Conservation (phyloP, 2,797 vertebrate genomes). For the Petrocephalus sullivani region DNA sequence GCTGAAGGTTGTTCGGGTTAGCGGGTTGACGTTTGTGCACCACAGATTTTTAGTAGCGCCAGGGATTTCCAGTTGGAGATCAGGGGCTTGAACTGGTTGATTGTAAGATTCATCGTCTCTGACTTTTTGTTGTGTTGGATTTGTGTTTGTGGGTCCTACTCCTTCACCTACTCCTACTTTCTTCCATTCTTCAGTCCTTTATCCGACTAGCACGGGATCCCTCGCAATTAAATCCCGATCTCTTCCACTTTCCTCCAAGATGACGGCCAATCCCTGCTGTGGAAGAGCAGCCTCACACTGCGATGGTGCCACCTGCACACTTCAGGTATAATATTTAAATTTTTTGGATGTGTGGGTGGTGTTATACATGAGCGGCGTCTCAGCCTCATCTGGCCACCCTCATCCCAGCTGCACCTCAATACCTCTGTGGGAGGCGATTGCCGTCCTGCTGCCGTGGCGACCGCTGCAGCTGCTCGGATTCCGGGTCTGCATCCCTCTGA, state of each 20-base stretch:
- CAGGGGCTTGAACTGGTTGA: neutral
- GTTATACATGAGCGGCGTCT: neutral
- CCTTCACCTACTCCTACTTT: neutral
- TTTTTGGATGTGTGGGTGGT: neutral
- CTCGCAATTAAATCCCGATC: neutral
- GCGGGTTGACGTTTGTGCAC: neutral
- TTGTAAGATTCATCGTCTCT: neutral
- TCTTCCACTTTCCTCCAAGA: neutral
- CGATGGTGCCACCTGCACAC: neutral
- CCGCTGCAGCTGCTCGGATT: neutral
- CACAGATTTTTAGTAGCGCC: neutral
- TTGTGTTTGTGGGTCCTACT: neutral
- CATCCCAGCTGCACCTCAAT: neutral
- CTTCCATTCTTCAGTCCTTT: neutral
- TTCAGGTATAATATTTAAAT: neutral
- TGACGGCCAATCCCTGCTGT: neutral
- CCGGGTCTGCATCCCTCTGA: neutral
- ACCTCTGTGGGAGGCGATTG: neutral
- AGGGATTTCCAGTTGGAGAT: neutral
- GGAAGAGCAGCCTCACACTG: neutral
- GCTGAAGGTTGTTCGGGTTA: neutral
- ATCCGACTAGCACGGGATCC: neutral
- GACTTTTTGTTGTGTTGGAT: neutral
- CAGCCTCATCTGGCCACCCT: neutral
- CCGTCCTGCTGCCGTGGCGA: neutral